Percentiles rank a stretch among this genome's conserved stretches.
These are phyloP conservation scores for Forbesichthys papilliferus DNA, from an alignment of 2,113 vertebrate species.

Conservation along the genomic window DNA sequence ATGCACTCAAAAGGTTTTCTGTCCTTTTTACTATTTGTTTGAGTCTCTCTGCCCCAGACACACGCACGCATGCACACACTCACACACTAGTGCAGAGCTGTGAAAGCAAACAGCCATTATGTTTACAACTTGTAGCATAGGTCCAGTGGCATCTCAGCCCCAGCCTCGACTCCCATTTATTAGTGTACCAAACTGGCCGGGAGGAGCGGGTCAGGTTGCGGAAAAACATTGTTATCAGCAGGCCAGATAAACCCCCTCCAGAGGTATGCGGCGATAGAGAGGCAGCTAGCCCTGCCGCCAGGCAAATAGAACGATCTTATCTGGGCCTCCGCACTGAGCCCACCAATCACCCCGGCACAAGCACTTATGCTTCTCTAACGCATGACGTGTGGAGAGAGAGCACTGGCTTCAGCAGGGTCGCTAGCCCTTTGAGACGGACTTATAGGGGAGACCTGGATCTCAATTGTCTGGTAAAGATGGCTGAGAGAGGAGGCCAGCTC, in stretches of 20 bases:
- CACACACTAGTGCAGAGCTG: constrained; percentile 26
- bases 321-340: constrained; percentile 53
- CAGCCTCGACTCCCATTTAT: constrained; percentile 68
- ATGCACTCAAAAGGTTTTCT: background rate
- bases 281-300: constrained; percentile 61
- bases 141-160: constrained; percentile 45
- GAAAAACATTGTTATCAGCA: constrained; percentile 77
- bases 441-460: constrained; percentile 52
- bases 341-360: background rate
- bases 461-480: constrained; percentile 15
- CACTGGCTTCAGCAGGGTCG: constrained; percentile 42
- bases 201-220: constrained; percentile 37
- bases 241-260: constrained; percentile 75
- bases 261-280: constrained; percentile 67
- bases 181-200: constrained; percentile 57
- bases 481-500: constrained; percentile 27
- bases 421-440: constrained; percentile 41
- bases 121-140: constrained; percentile 58
- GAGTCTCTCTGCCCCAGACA: background rate
- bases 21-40: constrained; percentile 8
- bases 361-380: background rate
- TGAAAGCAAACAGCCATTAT: constrained; percentile 62
- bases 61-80: constrained; percentile 12
- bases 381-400: constrained; percentile 16
- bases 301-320: constrained; percentile 81